A percentile compares a stretch with the other conserved stretches of the same genome.
phyloP scores from a whole-genome alignment of 2,888 invertebrate species.

The Caenorhabditis uteleia region DNA sequence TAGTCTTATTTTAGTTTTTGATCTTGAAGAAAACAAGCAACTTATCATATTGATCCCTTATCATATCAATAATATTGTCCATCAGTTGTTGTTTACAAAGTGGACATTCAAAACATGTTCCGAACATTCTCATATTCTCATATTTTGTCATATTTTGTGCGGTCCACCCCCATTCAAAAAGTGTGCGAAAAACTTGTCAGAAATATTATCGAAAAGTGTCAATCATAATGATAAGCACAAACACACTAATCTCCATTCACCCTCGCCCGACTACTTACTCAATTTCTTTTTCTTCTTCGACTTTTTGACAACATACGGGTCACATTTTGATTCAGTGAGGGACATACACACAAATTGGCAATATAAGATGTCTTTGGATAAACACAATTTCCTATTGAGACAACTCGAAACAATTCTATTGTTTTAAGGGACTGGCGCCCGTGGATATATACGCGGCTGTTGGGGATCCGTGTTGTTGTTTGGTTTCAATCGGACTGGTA shows the following conservation, averaged over 20 bases:
- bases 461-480: conserved; percentile 55
- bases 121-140: no score
- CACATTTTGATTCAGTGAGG: no score
- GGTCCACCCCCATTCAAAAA: background rate
- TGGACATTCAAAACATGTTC: no score
- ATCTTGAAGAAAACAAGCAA: no score
- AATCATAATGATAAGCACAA: conserved; percentile 7
- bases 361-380: background rate
- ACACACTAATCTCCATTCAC: background rate
- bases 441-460: conserved; percentile 64
- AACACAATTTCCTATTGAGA: background rate
- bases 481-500: conserved; percentile 62
- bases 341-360: background rate
- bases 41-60: no score
- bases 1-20: no score
- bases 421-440: conserved; percentile 61
- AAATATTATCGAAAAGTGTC: conserved; percentile 21
- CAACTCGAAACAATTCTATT: background rate
- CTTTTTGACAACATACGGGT: no score
- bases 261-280: background rate
- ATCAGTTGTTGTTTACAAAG: no score
- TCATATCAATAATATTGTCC: background rate
- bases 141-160: no score
- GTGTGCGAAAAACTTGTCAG: conserved; percentile 19
- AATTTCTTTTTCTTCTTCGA: background rate